phyloP scores from a whole-genome alignment of 2,113 vertebrate species.

The Rhea americana region DNA sequence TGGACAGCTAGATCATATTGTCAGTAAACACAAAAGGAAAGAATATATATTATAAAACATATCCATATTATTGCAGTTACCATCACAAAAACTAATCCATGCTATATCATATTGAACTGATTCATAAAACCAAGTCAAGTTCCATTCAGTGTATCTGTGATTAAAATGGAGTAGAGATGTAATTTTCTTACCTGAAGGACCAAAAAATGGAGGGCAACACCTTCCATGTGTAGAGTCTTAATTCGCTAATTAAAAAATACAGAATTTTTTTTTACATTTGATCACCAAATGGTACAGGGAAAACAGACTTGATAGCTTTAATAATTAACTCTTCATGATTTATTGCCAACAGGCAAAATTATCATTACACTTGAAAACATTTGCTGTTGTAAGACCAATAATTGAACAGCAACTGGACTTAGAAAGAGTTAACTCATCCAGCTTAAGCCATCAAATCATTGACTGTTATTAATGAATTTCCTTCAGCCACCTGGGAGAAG shows the following conservation, averaged over 20 bases:
- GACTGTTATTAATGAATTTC: background rate
- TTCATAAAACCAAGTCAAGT: background rate
- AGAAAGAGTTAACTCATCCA: background rate
- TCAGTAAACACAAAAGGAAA: background rate
- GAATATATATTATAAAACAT: background rate
- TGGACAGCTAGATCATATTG: background rate
- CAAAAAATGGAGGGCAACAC: background rate
- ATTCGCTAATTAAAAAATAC: slow-evolving; percentile 17
- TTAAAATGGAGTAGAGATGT: background rate
- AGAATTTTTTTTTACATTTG: background rate
- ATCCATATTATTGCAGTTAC: background rate
- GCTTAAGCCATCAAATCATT: background rate
- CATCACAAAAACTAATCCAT: background rate
- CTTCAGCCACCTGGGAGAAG: background rate
- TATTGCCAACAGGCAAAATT: background rate
- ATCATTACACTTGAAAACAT: background rate
- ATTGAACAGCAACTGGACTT: background rate
- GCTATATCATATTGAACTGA: background rate
- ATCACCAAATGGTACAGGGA: background rate
- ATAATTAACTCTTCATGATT: slow-evolving; percentile 9
- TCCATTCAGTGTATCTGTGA: background rate
- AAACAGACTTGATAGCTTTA: background rate
- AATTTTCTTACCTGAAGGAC: background rate
- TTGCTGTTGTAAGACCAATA: background rate
- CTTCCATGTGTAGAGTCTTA: background rate